Evolutionary conservation across 30 jellyfish, hydroid and myxozoan genomes (phyloP).

Genomic region (Mastigias papua): DNA sequence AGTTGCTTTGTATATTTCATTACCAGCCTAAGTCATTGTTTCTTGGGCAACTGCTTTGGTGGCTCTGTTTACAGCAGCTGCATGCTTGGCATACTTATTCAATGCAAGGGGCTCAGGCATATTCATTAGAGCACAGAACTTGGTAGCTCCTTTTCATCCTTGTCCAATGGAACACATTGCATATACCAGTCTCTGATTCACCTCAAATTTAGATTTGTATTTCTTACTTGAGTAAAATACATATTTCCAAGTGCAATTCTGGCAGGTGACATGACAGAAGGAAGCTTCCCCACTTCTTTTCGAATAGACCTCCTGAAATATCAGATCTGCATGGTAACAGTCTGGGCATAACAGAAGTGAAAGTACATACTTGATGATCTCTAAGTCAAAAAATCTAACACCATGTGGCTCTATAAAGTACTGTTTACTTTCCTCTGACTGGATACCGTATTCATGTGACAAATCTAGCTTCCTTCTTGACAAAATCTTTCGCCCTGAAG

Average conservation of each 20-base stretch:
- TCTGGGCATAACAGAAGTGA: background rate
- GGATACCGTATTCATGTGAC: background rate
- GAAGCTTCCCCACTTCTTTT: background rate
- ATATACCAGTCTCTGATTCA: background rate
- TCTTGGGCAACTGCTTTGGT: background rate
- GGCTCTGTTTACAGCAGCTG: background rate
- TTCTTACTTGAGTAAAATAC: background rate
- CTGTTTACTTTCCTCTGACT: background rate
- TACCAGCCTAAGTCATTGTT: background rate
- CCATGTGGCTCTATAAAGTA: background rate
- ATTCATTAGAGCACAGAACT: background rate
- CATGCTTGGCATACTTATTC: background rate
- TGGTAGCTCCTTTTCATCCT: background rate
- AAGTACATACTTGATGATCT: background rate
- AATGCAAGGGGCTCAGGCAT: background rate
- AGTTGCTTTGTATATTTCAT: background rate
- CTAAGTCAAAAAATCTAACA: background rate
- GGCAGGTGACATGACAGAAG: background rate
- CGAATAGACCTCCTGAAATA: background rate
- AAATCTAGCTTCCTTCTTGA: background rate
- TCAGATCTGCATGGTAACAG: background rate
- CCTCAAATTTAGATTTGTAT: background rate
- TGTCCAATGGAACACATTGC: background rate
- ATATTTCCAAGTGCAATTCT: background rate
- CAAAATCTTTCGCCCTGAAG: background rate